These are phyloP conservation scores for Calonectris borealis DNA, from an alignment of 2,113 vertebrate species.

Conservation along the genomic window DNA sequence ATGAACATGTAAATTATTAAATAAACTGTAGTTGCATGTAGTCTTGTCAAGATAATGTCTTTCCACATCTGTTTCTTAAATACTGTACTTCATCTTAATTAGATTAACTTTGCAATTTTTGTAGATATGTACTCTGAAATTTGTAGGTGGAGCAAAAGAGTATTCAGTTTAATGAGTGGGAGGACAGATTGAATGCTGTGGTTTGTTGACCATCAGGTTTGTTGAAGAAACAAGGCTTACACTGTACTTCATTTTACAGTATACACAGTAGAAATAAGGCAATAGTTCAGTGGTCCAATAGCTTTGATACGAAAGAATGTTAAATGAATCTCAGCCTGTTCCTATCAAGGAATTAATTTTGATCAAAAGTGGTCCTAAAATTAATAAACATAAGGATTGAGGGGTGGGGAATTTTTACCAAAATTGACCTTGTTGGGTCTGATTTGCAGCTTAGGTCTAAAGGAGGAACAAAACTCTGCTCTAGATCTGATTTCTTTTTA, in stretches of 20 bases:
- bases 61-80: not conserved
- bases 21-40: not conserved
- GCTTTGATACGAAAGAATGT: not conserved
- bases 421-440: not conserved
- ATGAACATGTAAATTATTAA: not conserved
- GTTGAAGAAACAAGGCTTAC: not conserved
- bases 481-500: not conserved
- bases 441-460: not conserved
- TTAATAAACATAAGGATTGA: not conserved
- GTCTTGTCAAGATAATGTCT: not conserved
- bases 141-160: not conserved
- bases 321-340: not conserved
- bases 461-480: not conserved
- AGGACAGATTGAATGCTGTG: not conserved
- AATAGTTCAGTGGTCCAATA: not conserved
- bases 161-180: not conserved
- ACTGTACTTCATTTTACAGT: not conserved
- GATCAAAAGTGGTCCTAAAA: not conserved
- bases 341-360: not conserved
- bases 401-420: not conserved
- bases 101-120: not conserved
- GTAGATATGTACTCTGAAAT: not conserved
- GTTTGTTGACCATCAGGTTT: not conserved
- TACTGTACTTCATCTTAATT: not conserved
- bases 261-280: not conserved